phyloP scores from a whole-genome alignment of 2,888 invertebrate species.

The Xestia ashworthii region DNA sequence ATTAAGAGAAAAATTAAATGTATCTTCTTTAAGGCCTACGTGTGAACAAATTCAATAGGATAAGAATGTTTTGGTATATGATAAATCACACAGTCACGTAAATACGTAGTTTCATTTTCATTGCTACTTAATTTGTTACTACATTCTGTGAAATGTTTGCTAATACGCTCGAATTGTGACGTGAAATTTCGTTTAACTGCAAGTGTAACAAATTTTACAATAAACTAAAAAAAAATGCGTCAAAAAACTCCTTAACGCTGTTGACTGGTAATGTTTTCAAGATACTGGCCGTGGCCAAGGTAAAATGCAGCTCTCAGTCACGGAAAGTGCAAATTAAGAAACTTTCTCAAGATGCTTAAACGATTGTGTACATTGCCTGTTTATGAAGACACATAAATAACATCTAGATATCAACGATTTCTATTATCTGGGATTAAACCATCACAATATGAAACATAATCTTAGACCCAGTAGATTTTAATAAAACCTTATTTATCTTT shows the following conservation, averaged over 20 bases:
- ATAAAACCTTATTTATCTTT: slow-evolving; percentile 30
- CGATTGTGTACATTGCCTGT: neutral
- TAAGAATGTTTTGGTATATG: neutral
- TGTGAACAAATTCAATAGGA: neutral
- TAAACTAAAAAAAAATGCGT: too few species aligned
- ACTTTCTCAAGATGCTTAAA: neutral
- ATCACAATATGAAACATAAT: slow-evolving; percentile 16
- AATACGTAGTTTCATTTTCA: neutral
- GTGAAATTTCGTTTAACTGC: neutral
- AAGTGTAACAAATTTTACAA: neutral
- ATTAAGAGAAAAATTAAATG: neutral
- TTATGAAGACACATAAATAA: neutral
- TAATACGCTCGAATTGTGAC: neutral
- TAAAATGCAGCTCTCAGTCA: too few species aligned
- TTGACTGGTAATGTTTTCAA: too few species aligned
- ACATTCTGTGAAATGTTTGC: neutral
- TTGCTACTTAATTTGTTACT: neutral
- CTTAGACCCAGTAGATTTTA: slow-evolving; percentile 15
- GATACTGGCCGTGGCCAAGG: too few species aligned
- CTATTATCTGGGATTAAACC: slow-evolving; percentile 10
- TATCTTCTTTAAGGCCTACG: neutral
- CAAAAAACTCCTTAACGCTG: too few species aligned
- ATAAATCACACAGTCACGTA: neutral
- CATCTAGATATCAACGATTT: neutral
- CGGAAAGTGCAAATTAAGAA: neutral